These are phyloP conservation scores for Lates calcarifer DNA, from an alignment of 2,113 vertebrate genomes.

Conservation along the genomic window DNA sequence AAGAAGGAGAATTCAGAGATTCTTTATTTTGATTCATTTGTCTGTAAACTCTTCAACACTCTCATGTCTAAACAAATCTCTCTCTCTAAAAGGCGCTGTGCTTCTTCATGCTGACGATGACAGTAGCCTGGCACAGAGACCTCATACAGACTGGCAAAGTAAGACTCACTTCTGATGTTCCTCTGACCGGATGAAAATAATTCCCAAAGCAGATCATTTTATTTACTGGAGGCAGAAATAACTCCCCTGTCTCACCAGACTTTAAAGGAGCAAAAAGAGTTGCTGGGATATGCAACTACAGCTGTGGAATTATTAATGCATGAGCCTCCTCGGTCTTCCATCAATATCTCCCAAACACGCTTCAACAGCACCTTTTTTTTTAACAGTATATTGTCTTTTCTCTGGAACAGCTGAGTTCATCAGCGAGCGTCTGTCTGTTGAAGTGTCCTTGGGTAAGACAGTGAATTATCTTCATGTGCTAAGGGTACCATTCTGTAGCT, in stretches of 20 bases:
- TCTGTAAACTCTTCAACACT: neutral
- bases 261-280: conserved; percentile 1
- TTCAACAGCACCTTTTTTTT: conserved; percentile 19
- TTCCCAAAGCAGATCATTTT: neutral
- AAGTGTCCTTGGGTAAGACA: conserved; percentile 56
- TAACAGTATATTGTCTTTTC: neutral
- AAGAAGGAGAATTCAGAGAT: neutral
- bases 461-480: conserved; percentile 38
- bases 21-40: neutral
- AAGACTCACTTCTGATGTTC: conserved; percentile 38
- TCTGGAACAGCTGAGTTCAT: conserved; percentile 21
- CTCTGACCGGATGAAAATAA: neutral
- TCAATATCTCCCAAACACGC: conserved; percentile 20
- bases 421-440: conserved; percentile 3
- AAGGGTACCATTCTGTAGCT: neutral
- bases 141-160: conserved; percentile 75
- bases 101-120: conserved; percentile 81
- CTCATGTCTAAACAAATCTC: neutral
- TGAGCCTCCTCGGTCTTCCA: neutral
- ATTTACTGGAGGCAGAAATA: conserved; percentile 18
- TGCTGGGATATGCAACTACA: neutral
- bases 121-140: conserved; percentile 73
- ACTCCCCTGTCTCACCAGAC: neutral
- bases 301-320: conserved; percentile 42
- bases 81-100: conserved; percentile 71